Evolutionary conservation across 2,113 vertebrate genomes (phyloP), one percentile per base, ranked within the genome.

Genomic region (Mola mola): DNA sequence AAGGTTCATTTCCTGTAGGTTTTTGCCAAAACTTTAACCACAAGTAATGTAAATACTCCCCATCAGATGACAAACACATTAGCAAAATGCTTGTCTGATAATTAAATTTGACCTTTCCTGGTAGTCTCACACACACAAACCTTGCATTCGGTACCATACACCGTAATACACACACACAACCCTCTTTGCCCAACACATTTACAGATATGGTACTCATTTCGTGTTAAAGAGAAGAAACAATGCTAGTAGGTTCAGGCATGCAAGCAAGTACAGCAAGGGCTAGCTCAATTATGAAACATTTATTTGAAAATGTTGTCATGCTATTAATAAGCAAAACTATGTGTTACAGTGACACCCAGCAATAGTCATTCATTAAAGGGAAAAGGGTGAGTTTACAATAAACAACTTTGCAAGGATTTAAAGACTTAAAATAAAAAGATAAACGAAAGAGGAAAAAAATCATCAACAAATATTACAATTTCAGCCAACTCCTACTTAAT

Each of bases 41-140:
- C n/a, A n/a, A n/a, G n/a, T n/a, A n/a, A n/a, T n/a, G n/a, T n/a
- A n/a, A n/a, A n/a, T n/a, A n/a, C n/a, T n/a, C n/a, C n/a, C n/a
- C n/a, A n/a, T n/a, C n/a, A n/a, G n/a, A n/a, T n/a, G n/a, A 28
- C 61, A 62, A 62, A 53, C 57, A 44, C 28, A 48, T 44, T 57
- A 24, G 44, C 48, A 44, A 37, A 73, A 55, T 31, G 52, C 38
- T 66, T 64, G 48, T 78, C 57, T 52, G 52, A 64, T 78, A 82
- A 78, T 78, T 75, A 72, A 75, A 57, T 72, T 56, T 65, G 48
- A 56, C 57, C 49, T 42, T 19, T 40, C 55, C 29, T 42, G 29
- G 31, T 16, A 2, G 8, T 38, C 12, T 43, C 20, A 25, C 42
- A 41, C 26, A 33, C 31, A 51, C 5, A 40, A n/a, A 44, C 16